These are phyloP conservation scores for Pangasius krempfi DNA, from an alignment of 2,797 vertebrate species.

Conservation along the genomic window DNA sequence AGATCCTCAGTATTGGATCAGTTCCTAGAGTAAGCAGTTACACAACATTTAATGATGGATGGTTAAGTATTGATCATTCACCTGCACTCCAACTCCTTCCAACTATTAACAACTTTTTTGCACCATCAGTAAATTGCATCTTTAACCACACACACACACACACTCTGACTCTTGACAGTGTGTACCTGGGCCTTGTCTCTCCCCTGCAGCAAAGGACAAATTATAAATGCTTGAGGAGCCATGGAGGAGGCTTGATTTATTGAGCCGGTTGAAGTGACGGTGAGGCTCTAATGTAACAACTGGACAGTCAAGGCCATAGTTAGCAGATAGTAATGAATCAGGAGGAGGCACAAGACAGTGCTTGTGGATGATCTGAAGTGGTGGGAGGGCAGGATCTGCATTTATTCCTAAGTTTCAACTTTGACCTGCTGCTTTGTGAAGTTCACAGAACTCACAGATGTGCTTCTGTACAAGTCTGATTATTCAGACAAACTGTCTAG, in stretches of 20 bases:
- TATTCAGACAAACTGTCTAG: conserved; percentile 44
- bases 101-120: conserved; percentile 12
- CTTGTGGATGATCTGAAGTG: conserved; percentile 52
- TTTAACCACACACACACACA: conserved; percentile 8
- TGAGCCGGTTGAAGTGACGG: conserved; percentile 55
- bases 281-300: conserved; percentile 66
- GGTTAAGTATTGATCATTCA: conserved; percentile 4
- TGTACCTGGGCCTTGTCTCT: conserved; percentile 34
- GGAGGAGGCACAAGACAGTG: conserved; percentile 17
- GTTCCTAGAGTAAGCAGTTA: neutral
- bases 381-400: conserved; percentile 3
- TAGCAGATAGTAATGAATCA: conserved; percentile 66
- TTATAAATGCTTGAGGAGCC: conserved; percentile 62
- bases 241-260: conserved; percentile 68
- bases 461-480: conserved; percentile 16
- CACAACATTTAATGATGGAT: conserved; percentile 1
- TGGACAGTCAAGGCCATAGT: conserved; percentile 66
- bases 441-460: conserved; percentile 17
- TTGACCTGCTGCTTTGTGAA: conserved; percentile 33
- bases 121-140: neutral
- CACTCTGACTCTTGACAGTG: neutral
- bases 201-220: conserved; percentile 45
- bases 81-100: neutral
- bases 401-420: conserved; percentile 27
- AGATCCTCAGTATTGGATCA: neutral